Percentiles rank a stretch among this genome's conserved stretches.
Evolutionary conservation across 1,140 invertebrate genomes (phyloP).

Genomic region (Pseudomyrmex dendroicus): DNA sequence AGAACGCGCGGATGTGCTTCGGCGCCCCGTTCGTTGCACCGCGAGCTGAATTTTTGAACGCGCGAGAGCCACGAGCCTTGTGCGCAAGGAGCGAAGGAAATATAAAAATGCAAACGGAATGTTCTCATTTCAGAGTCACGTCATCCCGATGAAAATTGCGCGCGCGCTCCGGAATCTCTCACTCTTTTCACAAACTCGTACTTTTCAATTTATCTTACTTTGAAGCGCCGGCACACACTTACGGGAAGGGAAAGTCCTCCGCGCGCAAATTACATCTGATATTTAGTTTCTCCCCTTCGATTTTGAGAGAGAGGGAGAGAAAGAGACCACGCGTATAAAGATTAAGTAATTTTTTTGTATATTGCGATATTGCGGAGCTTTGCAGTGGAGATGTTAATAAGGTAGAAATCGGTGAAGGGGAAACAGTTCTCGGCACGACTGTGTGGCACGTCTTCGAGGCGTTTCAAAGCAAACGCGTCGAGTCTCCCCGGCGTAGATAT

Average conservation of each 20-base stretch:
- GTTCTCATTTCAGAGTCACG: neutral
- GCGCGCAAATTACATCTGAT: neutral
- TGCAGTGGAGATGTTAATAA: neutral
- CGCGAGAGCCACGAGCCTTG: neutral
- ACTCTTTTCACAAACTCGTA: neutral
- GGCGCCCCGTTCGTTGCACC: slow-evolving; percentile 32
- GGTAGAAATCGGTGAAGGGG: neutral
- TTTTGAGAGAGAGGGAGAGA: neutral
- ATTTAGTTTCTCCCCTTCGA: neutral
- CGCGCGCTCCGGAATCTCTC: neutral
- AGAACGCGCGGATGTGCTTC: slow-evolving; percentile 50
- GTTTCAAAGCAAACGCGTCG: slow-evolving; percentile 48
- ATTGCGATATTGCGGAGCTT: neutral
- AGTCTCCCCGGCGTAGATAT: slow-evolving; percentile 75
- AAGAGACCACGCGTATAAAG: too few species aligned
- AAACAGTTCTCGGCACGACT: slow-evolving; percentile 26
- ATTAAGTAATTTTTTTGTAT: neutral
- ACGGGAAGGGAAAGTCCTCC: neutral
- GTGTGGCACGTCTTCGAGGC: slow-evolving; percentile 30
- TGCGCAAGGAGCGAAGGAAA: neutral
- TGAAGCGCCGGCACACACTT: neutral
- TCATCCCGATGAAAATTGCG: neutral
- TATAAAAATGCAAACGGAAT: slow-evolving; percentile 26
- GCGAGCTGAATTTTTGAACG: slow-evolving; percentile 43
- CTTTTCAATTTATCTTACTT: neutral